Evolutionary conservation across 2,888 invertebrate species (phyloP).

Genomic region (Perizoma flavofasciatum): DNA sequence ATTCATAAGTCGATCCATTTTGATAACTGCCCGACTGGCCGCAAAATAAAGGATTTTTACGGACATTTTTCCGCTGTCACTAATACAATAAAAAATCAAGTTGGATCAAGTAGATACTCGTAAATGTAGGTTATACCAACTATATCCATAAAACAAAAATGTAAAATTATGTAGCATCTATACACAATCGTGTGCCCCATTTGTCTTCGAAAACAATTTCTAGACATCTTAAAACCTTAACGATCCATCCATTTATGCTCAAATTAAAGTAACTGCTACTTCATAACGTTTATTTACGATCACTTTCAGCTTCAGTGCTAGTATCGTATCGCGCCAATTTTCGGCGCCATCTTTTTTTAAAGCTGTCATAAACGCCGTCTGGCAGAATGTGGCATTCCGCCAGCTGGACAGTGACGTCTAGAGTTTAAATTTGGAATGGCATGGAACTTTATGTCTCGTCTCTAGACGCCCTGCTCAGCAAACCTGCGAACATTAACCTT

Average conservation of each 20-base stretch:
- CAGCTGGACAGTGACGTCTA: conserved; percentile 30
- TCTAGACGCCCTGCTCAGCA: conserved; percentile 4
- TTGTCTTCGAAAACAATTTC: neutral
- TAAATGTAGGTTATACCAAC: too few relatives aligned
- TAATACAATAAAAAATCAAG: too few relatives aligned
- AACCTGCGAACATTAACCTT: too few relatives aligned
- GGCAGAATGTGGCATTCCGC: conserved; percentile 29
- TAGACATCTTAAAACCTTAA: conserved; percentile 7
- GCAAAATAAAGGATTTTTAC: too few relatives aligned
- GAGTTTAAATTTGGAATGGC: conserved; percentile 33
- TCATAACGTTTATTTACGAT: conserved; percentile 18
- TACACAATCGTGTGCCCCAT: too few relatives aligned
- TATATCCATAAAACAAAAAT: too few relatives aligned
- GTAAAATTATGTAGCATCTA: too few relatives aligned
- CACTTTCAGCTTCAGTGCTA: conserved; percentile 13
- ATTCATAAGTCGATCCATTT: too few relatives aligned
- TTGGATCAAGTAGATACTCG: too few relatives aligned
- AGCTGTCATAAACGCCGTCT: conserved; percentile 38
- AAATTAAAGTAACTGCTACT: too few relatives aligned
- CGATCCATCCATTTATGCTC: conserved; percentile 4
- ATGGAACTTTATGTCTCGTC: conserved; percentile 1
- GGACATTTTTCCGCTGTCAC: too few relatives aligned
- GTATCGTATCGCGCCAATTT: conserved; percentile 31
- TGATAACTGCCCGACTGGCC: too few relatives aligned
- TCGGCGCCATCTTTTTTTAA: conserved; percentile 34